These are phyloP conservation scores for Netelia virgata DNA, from an alignment of 2,888 invertebrate genomes.

Conservation along the genomic window DNA sequence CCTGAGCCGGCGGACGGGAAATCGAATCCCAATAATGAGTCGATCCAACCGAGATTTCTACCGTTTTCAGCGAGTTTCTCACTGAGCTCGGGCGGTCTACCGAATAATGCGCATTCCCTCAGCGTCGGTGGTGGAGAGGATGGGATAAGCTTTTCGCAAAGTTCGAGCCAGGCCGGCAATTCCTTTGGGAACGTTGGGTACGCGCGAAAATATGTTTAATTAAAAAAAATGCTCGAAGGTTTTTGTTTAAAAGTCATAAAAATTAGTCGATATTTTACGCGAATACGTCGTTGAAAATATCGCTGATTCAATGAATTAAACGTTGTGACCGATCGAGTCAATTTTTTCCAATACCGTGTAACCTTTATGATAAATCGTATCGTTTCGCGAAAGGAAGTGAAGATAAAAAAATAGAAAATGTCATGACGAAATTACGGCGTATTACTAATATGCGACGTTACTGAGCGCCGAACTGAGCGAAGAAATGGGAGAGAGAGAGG, in stretches of 20 bases:
- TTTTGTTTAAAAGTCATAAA: neutral
- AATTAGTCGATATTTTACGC: neutral
- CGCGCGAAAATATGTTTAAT: constrained; percentile 39
- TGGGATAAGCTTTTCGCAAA: constrained; percentile 80
- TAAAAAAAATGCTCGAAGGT: neutral
- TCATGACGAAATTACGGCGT: constrained; percentile 23
- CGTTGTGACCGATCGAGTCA: neutral
- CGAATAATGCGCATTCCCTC: constrained; percentile 79
- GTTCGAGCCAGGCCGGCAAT: constrained; percentile 74
- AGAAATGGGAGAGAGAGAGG: neutral
- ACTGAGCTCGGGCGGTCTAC: constrained; percentile 74
- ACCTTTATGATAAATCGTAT: constrained; percentile 26
- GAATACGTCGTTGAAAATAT: neutral
- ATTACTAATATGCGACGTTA: neutral
- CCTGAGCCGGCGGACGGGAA: constrained; percentile 66
- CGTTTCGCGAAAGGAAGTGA: constrained; percentile 1
- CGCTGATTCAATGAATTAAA: neutral
- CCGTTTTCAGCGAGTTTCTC: constrained; percentile 81
- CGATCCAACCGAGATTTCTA: constrained; percentile 77
- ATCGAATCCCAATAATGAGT: constrained; percentile 64
- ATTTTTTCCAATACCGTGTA: neutral
- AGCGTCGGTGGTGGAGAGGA: constrained; percentile 77
- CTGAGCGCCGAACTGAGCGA: neutral
- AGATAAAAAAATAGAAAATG: constrained; percentile 8
- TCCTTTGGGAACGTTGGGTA: constrained; percentile 73